Base-by-base conservation (phyloP, 2,797 vertebrate species). In the Scolopax bukidnonensis region DNA sequence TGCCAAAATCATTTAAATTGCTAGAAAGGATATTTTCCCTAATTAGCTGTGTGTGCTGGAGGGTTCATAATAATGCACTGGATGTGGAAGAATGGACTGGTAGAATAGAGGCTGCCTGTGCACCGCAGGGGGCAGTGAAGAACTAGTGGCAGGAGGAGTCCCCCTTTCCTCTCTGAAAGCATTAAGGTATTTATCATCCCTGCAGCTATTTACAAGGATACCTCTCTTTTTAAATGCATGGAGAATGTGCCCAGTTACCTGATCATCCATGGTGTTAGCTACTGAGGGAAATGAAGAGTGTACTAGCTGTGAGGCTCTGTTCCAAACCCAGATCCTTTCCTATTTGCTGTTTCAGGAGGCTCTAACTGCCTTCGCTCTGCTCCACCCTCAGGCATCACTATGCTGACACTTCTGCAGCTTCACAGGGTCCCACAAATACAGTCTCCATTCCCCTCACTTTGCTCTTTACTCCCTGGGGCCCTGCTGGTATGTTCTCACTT, bases 1-100 rank as follows among this genome's bases (percentile, higher is more conserved):
- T 99, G 99, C 99, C 99, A 98, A 98, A 99, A 99, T 99, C 98
- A 98, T 98, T 99, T 98, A 98, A 99, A 99, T 99, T 99, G 98
- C 98, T 98, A 98, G 98, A 99, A 99, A 99, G 99, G 98, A 99
- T 97, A 95, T 97, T 97, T 97, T 97, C 97, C 96, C 92, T 95
- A 81, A 96, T 97, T 97, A 96, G 93, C 96, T 74, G 48, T 96
- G 96, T 97, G 95, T 90, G 90, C 96, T 71, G 79, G 93, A 97
- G 95, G 94, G 94, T 56, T 87, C 95, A 92, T 97, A 97, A 96
- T 96, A 92, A 95, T 76, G 90, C 91, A 82, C 53, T 93, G 84
- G 32, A 90, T 95, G 89, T 43, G 89, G 95, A 91, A 93, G 94
- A 95, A 94, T 91, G 94, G 95, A 88, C 95, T 83, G 75, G 87